These are phyloP conservation scores for Plagiodera versicolora DNA, from an alignment of 2,888 invertebrate species.

Conservation along the genomic window DNA sequence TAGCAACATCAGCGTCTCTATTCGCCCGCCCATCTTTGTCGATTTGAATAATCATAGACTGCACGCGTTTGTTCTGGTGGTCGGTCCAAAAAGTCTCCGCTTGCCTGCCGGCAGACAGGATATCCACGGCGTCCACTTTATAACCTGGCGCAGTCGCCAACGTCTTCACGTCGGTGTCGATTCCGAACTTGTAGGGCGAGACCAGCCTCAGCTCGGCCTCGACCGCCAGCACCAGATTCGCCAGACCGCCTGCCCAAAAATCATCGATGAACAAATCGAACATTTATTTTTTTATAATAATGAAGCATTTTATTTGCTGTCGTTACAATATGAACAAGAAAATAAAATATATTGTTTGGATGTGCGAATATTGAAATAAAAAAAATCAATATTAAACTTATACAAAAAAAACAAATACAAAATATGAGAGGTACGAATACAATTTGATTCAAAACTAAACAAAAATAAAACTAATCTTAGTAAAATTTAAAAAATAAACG, in stretches of 20 bases:
- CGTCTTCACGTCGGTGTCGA: slow-evolving; percentile 48
- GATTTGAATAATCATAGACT: slow-evolving; percentile 48
- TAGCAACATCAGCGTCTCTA: slow-evolving; percentile 41
- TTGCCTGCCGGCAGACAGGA: slow-evolving; percentile 50
- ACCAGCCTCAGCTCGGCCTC: slow-evolving; percentile 63
- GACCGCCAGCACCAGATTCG: slow-evolving; percentile 67
- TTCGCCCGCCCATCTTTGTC: slow-evolving; percentile 37
- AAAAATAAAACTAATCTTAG: no score
- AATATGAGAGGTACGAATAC: no score
- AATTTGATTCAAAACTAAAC: no score
- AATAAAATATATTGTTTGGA: no score
- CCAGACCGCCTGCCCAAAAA: slow-evolving; percentile 58
- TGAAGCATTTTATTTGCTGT: no score
- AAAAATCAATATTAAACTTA: no score
- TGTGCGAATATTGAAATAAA: no score
- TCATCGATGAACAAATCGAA: no score
- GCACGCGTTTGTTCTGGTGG: slow-evolving; percentile 54
- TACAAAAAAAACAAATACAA: no score
- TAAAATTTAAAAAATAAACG: no score
- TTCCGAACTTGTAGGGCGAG: slow-evolving; percentile 64
- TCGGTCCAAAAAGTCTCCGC: slow-evolving; percentile 55
- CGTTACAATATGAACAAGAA: no score
- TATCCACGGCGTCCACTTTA: slow-evolving; percentile 61
- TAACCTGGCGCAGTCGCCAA: slow-evolving; percentile 52
- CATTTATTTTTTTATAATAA: no score